Conservation (phyloP, 2,113 vertebrate genomes). For the Leptodactylus fuscus region DNA sequence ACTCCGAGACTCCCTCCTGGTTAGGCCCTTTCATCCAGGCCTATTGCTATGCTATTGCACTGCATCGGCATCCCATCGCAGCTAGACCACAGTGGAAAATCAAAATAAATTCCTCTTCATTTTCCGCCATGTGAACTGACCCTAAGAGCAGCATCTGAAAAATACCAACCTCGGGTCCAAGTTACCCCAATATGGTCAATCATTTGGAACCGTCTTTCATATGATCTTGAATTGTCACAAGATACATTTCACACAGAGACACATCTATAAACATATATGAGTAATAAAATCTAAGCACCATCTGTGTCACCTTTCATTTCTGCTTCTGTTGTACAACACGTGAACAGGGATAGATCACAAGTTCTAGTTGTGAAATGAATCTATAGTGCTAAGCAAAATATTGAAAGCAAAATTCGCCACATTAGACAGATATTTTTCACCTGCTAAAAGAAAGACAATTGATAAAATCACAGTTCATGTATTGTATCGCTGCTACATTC, state of each 20-base stretch:
- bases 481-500: too few species aligned
- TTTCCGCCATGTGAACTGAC: too few species aligned
- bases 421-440: neutral
- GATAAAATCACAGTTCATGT: neutral
- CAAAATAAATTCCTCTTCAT: too few species aligned
- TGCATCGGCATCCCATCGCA: too few species aligned
- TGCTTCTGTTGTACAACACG: neutral
- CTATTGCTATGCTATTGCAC: too few species aligned
- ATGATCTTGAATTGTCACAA: neutral
- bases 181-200: neutral
- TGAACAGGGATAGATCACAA: neutral
- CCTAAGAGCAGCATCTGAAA: too few species aligned
- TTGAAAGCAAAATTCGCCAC: constrained; percentile 4
- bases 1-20: too few species aligned
- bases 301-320: constrained; percentile 25
- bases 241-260: neutral
- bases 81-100: too few species aligned
- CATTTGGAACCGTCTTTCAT: neutral
- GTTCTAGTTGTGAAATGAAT: constrained; percentile 23
- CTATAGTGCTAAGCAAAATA: constrained; percentile 21
- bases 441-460: neutral
- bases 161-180: too few species aligned
- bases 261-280: neutral
- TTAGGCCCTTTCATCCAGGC: too few species aligned
- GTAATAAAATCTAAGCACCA: neutral